phyloP scores from a whole-genome alignment of 2,888 invertebrate genomes.

The Osmoderma eremita region DNA sequence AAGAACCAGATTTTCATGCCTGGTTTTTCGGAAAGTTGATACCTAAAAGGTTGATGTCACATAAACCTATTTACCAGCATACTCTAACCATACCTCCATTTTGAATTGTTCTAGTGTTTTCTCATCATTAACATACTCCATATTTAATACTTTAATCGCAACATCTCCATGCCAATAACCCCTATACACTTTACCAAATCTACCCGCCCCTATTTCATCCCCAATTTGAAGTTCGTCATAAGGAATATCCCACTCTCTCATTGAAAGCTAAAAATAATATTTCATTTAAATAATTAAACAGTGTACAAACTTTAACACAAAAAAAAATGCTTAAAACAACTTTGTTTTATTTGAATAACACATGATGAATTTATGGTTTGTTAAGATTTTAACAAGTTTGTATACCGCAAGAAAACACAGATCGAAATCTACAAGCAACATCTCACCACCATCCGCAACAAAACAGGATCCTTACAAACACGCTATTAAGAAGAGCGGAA shows the following conservation, averaged over 20 bases:
- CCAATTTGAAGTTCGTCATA: conserved; percentile 90
- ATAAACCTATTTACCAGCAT: no score
- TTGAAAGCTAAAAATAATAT: conserved; percentile 75
- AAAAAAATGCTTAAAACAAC: no score
- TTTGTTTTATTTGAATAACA: no score
- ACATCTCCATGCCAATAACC: conserved; percentile 99
- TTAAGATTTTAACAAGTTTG: no score
- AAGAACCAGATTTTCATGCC: conserved; percentile 97
- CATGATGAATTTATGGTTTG: no score
- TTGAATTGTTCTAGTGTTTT: conserved; percentile 94
- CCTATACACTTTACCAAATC: conserved; percentile 94
- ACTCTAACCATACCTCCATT: conserved; percentile 74
- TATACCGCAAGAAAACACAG: no score
- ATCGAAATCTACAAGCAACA: no score
- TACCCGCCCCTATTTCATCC: conserved; percentile 89
- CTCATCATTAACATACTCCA: conserved; percentile 76
- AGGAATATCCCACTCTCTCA: conserved; percentile 99
- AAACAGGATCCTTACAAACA: no score
- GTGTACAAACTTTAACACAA: no score
- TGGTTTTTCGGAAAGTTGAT: conserved; percentile 94
- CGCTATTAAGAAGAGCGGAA: no score
- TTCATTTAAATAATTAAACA: no score
- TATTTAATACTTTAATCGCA: conserved; percentile 94
- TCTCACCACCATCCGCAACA: no score
- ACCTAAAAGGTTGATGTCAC: conserved; percentile 67